A percentile compares a stretch with the other conserved stretches of the same genome.
Evolutionary conservation across 2,888 invertebrate genomes (phyloP).

Genomic region (Rhagophthalmus giganteus): DNA sequence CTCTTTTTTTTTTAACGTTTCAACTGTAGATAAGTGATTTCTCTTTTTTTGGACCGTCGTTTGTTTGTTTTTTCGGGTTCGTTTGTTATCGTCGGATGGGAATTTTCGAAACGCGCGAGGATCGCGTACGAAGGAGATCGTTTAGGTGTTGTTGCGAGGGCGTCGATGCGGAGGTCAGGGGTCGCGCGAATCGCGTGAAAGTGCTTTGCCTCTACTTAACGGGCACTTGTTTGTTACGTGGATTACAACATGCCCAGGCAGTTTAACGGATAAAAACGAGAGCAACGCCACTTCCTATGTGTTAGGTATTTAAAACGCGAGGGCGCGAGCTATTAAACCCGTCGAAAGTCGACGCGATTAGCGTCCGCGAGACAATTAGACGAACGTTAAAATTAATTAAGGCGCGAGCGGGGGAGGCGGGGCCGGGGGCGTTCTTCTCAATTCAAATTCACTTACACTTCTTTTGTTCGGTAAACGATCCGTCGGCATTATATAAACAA

Average conservation of each 20-base stretch:
- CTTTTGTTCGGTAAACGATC: constrained; percentile 38
- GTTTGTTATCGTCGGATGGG: constrained; percentile 6
- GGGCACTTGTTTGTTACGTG: constrained; percentile 28
- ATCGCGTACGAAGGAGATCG: too few relatives aligned
- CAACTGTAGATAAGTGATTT: constrained; percentile 13
- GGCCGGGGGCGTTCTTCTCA: too few relatives aligned
- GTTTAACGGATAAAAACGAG: neutral
- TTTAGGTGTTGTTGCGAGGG: constrained; percentile 45
- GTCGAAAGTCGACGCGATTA: too few relatives aligned
- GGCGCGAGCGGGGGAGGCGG: too few relatives aligned
- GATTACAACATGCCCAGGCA: constrained; percentile 18
- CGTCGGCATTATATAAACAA: constrained; percentile 41
- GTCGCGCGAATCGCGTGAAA: constrained; percentile 52
- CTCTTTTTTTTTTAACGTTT: constrained; percentile 20
- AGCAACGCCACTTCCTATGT: neutral
- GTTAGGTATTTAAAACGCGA: neutral
- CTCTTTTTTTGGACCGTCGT: constrained; percentile 18
- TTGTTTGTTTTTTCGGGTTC: constrained; percentile 3
- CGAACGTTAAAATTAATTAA: too few relatives aligned
- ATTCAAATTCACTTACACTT: constrained; percentile 37
- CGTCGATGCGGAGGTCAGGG: constrained; percentile 49
- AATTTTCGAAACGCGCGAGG: constrained; percentile 35
- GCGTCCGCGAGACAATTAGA: too few relatives aligned
- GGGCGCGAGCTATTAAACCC: too few relatives aligned
- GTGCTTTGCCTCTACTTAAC: constrained; percentile 45